phyloP scores from a whole-genome alignment of 2,113 vertebrate species.

The Hymenochirus boettgeri region DNA sequence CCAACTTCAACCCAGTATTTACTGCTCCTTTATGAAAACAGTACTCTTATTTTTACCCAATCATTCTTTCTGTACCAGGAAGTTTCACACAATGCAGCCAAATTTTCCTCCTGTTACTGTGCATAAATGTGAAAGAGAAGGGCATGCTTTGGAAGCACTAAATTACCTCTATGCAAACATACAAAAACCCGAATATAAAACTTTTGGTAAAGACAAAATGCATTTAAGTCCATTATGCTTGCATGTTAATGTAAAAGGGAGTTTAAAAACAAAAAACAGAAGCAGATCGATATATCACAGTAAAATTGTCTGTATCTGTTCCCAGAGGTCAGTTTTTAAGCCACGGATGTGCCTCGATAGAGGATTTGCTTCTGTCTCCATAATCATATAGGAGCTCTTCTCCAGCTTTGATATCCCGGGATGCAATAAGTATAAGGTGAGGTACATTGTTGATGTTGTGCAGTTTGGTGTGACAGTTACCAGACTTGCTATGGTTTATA shows the following conservation, averaged over 20 bases:
- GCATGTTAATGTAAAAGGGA: constrained; percentile 62
- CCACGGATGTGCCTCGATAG: constrained; percentile 86
- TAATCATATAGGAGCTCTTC: constrained; percentile 95
- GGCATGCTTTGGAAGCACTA: constrained; percentile 65
- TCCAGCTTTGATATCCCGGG: constrained; percentile 76
- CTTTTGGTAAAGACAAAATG: constrained; percentile 66
- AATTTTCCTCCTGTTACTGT: neutral
- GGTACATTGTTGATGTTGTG: constrained; percentile 81
- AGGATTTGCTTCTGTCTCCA: constrained; percentile 85
- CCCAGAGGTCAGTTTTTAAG: constrained; percentile 73
- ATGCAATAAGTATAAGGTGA: constrained; percentile 88
- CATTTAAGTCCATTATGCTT: constrained; percentile 58
- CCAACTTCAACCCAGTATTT: too few species aligned
- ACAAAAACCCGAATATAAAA: constrained; percentile 69
- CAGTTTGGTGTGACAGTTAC: constrained; percentile 90
- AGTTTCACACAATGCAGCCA: too few species aligned
- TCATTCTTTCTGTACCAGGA: too few species aligned
- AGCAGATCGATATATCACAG: constrained; percentile 55
- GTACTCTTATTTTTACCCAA: too few species aligned
- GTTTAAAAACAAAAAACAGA: constrained; percentile 58
- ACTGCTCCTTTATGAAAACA: too few species aligned
- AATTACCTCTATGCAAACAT: constrained; percentile 62
- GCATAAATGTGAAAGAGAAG: neutral
- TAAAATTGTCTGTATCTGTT: constrained; percentile 47
- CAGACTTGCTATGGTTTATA: constrained; percentile 91